These are phyloP conservation scores for Charaxes varanes DNA, from an alignment of 1,140 invertebrate species.

Conservation along the genomic window DNA sequence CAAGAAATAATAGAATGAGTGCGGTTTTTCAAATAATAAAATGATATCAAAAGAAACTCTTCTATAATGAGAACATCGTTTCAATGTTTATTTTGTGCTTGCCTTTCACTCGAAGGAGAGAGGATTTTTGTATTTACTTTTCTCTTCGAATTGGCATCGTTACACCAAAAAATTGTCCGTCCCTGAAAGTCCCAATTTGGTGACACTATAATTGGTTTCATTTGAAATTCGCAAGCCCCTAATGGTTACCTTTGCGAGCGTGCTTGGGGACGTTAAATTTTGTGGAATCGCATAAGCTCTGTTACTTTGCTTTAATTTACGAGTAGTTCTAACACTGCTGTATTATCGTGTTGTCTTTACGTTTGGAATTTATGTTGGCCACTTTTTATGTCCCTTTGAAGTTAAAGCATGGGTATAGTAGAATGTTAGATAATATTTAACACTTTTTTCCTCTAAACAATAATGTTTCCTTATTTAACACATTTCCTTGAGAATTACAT, in stretches of 20 bases:
- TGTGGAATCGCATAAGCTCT: conserved; percentile 20
- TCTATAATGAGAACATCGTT: not conserved
- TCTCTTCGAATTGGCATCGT: conserved; percentile 3
- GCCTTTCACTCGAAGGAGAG: not conserved
- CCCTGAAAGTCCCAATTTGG: not conserved
- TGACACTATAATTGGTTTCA: conserved; percentile 1
- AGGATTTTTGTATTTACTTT: conserved; percentile 1
- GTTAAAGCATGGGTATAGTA: too few species aligned
- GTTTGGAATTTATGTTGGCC: conserved; percentile 15
- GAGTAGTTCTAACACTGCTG: conserved; percentile 16
- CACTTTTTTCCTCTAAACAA: too few species aligned
- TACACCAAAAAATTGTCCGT: conserved; percentile 2
- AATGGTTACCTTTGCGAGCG: conserved; percentile 11
- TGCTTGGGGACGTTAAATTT: conserved; percentile 24
- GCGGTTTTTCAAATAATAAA: too few species aligned
- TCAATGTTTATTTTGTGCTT: conserved; percentile 1
- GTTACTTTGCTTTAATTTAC: conserved; percentile 26
- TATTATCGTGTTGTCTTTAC: conserved; percentile 23
- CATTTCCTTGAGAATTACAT: too few species aligned
- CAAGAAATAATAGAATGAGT: too few species aligned
- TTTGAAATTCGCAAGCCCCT: conserved; percentile 2
- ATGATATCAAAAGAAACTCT: too few species aligned
- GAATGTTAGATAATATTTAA: too few species aligned
- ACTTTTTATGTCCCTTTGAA: conserved; percentile 14
- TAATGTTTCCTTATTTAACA: too few species aligned